Conservation (phyloP, 2,888 invertebrate genomes). For the Meloe dianella region DNA sequence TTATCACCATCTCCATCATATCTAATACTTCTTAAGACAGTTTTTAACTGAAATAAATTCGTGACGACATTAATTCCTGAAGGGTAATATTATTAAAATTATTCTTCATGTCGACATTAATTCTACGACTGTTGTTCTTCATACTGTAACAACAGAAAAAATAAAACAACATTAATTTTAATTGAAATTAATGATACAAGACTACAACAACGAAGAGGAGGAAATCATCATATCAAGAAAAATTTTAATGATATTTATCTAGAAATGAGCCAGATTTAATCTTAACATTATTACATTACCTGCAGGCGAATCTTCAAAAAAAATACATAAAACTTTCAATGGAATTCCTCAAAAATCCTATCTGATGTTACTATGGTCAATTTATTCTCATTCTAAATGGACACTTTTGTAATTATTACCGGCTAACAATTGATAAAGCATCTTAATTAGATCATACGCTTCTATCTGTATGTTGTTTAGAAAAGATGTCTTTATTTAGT, state of each 20-base stretch:
- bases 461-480: too few relatives aligned
- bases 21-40: conserved; percentile 9
- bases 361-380: not conserved
- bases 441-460: too few relatives aligned
- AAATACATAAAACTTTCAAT: not conserved
- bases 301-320: not conserved
- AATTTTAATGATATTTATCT: not conserved
- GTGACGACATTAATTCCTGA: conserved; percentile 34
- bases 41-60: conserved; percentile 40
- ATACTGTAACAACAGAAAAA: not conserved
- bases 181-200: not conserved
- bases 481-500: not conserved
- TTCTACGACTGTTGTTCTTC: conserved; percentile 14
- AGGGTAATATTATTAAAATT: conserved; percentile 40
- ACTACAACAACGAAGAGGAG: not conserved
- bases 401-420: not conserved
- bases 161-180: conserved; percentile 1
- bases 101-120: conserved; percentile 33
- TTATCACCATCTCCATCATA: not conserved
- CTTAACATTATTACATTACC: not conserved
- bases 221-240: not conserved
- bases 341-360: not conserved
- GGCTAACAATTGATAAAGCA: not conserved
- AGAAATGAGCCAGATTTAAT: not conserved
- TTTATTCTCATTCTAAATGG: too few relatives aligned